phyloP scores from a whole-genome alignment of 2,797 vertebrate genomes.

The Bufotes viridis region DNA sequence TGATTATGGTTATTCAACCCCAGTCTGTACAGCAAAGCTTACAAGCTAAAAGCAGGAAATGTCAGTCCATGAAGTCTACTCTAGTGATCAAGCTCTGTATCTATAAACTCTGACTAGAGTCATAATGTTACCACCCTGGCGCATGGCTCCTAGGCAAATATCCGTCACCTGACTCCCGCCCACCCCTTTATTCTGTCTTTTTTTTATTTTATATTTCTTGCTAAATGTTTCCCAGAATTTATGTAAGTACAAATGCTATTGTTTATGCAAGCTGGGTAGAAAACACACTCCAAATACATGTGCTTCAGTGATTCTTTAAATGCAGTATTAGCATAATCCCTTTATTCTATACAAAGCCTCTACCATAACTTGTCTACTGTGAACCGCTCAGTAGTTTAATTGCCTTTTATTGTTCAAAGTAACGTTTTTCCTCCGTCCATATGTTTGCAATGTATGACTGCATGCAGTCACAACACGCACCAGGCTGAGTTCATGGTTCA shows the following conservation, averaged over 20 bases:
- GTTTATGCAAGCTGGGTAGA: constrained; percentile 16
- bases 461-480: constrained; percentile 27
- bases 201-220: background rate
- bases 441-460: constrained; percentile 55
- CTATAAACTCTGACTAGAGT: too few relatives aligned
- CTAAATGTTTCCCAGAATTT: background rate
- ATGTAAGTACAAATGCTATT: background rate
- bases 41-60: background rate
- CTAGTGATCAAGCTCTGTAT: too few relatives aligned
- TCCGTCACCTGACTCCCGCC: background rate
- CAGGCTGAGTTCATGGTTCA: constrained; percentile 40
- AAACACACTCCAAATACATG: constrained; percentile 23
- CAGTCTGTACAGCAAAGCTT: background rate
- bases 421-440: constrained; percentile 42
- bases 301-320: constrained; percentile 23
- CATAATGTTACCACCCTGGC: too few relatives aligned
- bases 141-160: too few relatives aligned
- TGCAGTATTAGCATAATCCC: constrained; percentile 45
- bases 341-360: constrained; percentile 32
- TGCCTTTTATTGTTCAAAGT: constrained; percentile 53
- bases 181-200: background rate
- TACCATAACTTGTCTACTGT: constrained; percentile 29
- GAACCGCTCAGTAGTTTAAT: constrained; percentile 42
- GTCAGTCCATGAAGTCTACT: background rate
- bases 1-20: background rate